Conservation (phyloP, 2,888 invertebrate species). For the Cryptus armator region DNA sequence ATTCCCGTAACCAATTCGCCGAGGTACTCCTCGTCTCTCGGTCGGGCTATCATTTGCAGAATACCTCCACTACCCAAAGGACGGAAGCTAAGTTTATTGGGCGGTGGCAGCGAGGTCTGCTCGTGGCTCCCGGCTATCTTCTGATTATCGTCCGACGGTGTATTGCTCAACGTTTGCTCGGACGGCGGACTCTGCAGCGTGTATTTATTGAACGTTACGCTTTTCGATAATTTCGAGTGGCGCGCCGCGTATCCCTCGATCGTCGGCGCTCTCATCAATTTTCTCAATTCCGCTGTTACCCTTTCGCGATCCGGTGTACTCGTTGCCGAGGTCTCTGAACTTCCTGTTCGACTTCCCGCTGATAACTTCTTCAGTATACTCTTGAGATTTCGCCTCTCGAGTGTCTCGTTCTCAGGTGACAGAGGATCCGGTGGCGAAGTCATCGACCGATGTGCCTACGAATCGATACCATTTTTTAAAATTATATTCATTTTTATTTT, state of each 20-base stretch:
- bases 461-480: slow-evolving; percentile 19
- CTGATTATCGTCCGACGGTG: slow-evolving; percentile 71
- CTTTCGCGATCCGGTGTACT: slow-evolving; percentile 80
- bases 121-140: slow-evolving; percentile 68
- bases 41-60: slow-evolving; percentile 79
- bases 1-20: slow-evolving; percentile 92
- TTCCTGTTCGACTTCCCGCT: slow-evolving; percentile 87
- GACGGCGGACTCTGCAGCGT: slow-evolving; percentile 93
- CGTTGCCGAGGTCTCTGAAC: slow-evolving; percentile 81
- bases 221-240: slow-evolving; percentile 95
- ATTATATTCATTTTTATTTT: no score
- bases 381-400: slow-evolving; percentile 92
- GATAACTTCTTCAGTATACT: slow-evolving; percentile 94
- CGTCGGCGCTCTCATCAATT: slow-evolving; percentile 92
- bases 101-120: slow-evolving; percentile 79
- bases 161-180: slow-evolving; percentile 76
- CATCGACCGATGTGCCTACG: slow-evolving; percentile 66
- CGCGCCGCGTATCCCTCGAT: slow-evolving; percentile 95
- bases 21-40: slow-evolving; percentile 91
- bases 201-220: slow-evolving; percentile 95
- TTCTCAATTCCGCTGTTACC: slow-evolving; percentile 88
- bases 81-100: slow-evolving; percentile 83
- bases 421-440: slow-evolving; percentile 76
- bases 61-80: slow-evolving; percentile 81
- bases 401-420: slow-evolving; percentile 92